phyloP scores from a whole-genome alignment of 2,113 vertebrate species.

The Nannobrachium achirus region DNA sequence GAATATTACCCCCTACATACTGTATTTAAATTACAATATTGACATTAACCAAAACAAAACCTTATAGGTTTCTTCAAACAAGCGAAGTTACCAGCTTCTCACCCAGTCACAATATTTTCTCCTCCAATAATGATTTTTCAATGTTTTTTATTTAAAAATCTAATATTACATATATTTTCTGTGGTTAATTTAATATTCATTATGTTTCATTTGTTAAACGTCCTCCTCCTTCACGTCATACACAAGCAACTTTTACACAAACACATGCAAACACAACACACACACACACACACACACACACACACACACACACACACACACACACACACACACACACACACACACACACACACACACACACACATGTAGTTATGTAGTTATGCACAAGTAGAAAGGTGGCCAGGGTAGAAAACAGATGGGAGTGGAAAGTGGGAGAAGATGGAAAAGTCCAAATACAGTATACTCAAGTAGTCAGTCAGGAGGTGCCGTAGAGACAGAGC shows the following conservation, averaged over 20 bases:
- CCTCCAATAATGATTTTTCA: slow-evolving; percentile 21
- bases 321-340: too few relatives aligned
- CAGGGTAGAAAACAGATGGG: background rate
- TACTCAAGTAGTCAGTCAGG: slow-evolving; percentile 68
- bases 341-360: too few relatives aligned
- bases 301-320: too few relatives aligned
- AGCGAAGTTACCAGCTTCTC: slow-evolving; percentile 36
- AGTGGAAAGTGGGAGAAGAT: background rate
- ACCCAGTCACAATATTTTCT: slow-evolving; percentile 35
- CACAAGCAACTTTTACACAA: slow-evolving; percentile 20
- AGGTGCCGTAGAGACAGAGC: slow-evolving; percentile 92
- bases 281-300: too few relatives aligned
- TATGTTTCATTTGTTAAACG: slow-evolving; percentile 48
- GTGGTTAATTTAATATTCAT: too few relatives aligned
- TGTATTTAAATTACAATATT: slow-evolving; percentile 12
- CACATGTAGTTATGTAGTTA: too few relatives aligned
- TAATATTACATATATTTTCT: too few relatives aligned
- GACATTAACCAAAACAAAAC: slow-evolving; percentile 73
- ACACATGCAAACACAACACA: slow-evolving; percentile 26
- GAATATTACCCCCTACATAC: slow-evolving; percentile 9
- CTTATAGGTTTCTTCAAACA: slow-evolving; percentile 26
- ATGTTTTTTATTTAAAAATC: slow-evolving; percentile 9
- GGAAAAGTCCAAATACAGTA: background rate
- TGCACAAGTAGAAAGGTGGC: slow-evolving; percentile 31
- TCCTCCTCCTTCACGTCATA: slow-evolving; percentile 42